Evolutionary conservation across 2,797 vertebrate species (phyloP).

Genomic region (Scomberomorus guttatus): DNA sequence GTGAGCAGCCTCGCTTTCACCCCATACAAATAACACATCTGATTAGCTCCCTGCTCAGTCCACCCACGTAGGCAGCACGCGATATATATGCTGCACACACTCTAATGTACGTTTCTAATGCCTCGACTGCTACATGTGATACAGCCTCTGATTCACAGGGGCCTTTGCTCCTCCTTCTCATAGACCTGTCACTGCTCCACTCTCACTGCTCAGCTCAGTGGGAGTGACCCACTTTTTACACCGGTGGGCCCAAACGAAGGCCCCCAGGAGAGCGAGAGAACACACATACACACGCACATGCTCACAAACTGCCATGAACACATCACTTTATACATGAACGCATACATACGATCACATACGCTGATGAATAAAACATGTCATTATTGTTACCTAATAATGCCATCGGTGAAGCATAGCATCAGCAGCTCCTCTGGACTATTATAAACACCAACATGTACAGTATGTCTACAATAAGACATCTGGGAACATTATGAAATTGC

Average conservation of each 20-base stretch:
- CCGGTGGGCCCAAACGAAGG: conserved; percentile 54
- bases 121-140: conserved; percentile 47
- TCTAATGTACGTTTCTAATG: conserved; percentile 37
- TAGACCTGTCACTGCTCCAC: conserved; percentile 63
- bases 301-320: conserved; percentile 33
- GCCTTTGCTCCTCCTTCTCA: conserved; percentile 53
- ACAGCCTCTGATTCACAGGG: conserved; percentile 48
- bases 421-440: conserved; percentile 13
- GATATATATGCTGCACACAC: conserved; percentile 25
- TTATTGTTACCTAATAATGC: conserved; percentile 53
- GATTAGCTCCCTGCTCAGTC: conserved; percentile 73
- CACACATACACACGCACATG: background rate
- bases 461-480: background rate
- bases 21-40: conserved; percentile 74
- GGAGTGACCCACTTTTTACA: conserved; percentile 79
- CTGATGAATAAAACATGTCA: conserved; percentile 68
- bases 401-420: conserved; percentile 30
- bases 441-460: conserved; percentile 12
- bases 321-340: conserved; percentile 35
- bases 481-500: too few species aligned
- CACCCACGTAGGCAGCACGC: conserved; percentile 71
- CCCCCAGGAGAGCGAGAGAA: conserved; percentile 38
- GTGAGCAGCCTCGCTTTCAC: conserved; percentile 62
- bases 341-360: conserved; percentile 23
- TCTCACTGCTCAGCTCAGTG: conserved; percentile 45